Evolutionary conservation across 2,888 invertebrate species (phyloP), one percentile per base, ranked within the genome.

Genomic region (Apantesis nais): DNA sequence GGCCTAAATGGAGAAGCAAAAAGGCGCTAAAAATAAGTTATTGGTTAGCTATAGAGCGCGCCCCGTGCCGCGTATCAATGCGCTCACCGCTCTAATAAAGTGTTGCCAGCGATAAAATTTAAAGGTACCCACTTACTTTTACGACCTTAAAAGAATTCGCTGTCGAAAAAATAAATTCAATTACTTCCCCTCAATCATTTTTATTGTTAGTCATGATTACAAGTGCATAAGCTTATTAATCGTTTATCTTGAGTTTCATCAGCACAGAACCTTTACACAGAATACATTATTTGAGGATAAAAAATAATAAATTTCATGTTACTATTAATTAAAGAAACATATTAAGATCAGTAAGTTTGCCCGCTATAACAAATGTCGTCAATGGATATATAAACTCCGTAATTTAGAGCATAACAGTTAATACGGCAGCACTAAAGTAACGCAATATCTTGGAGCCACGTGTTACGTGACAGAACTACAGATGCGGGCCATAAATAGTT

Each of bases 381-480:
- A 14, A 31, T 34, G 25, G 29, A 1, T 29, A 14, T 41, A 1
- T 31, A 62, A 71, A 71, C 61, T 71, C 64, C 60, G 44, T 48
- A 73, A 76, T 75, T 76, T 80, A 79, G 72, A 68, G 64, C 71
- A 70, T 64, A 62, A 63, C 65, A 48, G 63, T 73, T 72, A 78
- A 74, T 68, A 74, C 70, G 78, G 82, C 80, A 76, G 73, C 75
- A 76, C 77, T 72, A 48, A 69, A 69, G 55, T 67, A 67, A 74
- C 76, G 78, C 80, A 81, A 82, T 84, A 84, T 77, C 77, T 66
- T 69, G 68, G 62, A 74, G 61, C 74, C 71, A 74, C 58, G 68
- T 65, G 66, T 48, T 74, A 78, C 78, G 84, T 84, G 84, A 83
- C 82, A 76, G 25, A 77, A 82, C 70, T 83, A 66, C 76, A 66